Conservation (phyloP, 37 sponge, comb jelly and placozoan genomes). For the Beroe ovata region DNA sequence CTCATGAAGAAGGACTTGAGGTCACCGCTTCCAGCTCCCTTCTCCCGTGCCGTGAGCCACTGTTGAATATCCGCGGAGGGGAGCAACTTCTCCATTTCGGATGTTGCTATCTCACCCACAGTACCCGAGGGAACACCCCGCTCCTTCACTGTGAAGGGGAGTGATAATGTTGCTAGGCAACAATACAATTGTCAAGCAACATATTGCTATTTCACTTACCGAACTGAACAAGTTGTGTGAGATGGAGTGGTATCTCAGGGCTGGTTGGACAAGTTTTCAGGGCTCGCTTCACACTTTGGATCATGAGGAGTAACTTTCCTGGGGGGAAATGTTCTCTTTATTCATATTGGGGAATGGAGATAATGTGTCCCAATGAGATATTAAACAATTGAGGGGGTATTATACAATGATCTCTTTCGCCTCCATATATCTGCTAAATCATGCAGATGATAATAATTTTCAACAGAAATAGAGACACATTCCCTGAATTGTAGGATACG, state of each 20-base stretch:
- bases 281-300: slow-evolving; percentile 83
- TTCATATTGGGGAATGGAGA: no score
- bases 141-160: not conserved
- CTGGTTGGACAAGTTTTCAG: slow-evolving; percentile 71
- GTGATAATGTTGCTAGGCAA: no score
- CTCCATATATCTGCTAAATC: no score
- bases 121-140: not conserved
- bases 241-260: slow-evolving; percentile 76
- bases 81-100: not conserved
- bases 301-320: slow-evolving; percentile 90
- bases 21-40: not conserved
- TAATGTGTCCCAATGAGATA: no score
- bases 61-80: not conserved
- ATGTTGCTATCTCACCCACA: not conserved
- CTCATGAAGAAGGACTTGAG: slow-evolving; percentile 22
- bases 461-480: no score
- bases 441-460: no score
- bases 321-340: no score
- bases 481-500: no score
- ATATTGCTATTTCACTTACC: slow-evolving; percentile 67
- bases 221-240: slow-evolving; percentile 77
- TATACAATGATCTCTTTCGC: no score
- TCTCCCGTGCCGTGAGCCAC: not conserved
- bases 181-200: not conserved
- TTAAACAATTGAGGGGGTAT: no score